Evolutionary conservation across 2,797 vertebrate genomes (phyloP), one percentile per base, ranked within the genome.

Genomic region (Pyrocephalus nanus): DNA sequence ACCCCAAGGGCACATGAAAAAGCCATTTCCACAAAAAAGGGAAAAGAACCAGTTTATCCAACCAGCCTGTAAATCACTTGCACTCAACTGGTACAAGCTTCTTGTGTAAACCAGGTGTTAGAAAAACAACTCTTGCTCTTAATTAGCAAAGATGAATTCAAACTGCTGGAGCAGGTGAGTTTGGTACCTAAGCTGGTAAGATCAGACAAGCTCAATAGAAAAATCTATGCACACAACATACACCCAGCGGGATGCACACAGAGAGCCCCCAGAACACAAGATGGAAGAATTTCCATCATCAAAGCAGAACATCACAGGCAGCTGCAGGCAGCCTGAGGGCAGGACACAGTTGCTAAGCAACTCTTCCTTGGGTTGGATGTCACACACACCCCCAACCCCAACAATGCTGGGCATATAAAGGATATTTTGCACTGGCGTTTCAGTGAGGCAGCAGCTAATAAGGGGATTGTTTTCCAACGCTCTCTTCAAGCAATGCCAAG

Each of bases 311-410:
- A 94, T 93, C 92, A 95, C 77, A 96, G 93, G 85, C 86, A 70
- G 93, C 94, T 94, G 77, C 70, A 10, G 74, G 87, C 96, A 96
- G 93, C 97, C 95, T 64, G 87, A 96, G 96, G 96, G 97, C 95
- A 96, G 95, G 96, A 97, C 94, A 91, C 79, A 48, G 97, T 97
- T 97, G 96, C 97, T 95, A 96, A 93, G 96, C 96, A 97, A 97
- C 95, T 82, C 85, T 95, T 96, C 73, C 64, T 90, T 90, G 64
- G 93, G 86, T 67, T 95, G 93, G 92, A 95, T 95, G 93, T 93
- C 73, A 5, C 86, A 93, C 47, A 86, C 32, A 20, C 42, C 64
- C 79, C 65, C 94, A 96, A 67, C 73, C 88, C 76, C 92, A 96
- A 73, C 60, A 76, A 69, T 1, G 0, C 67, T 60, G 48, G 66